A percentile compares a stretch with the other conserved stretches of the same genome.
Evolutionary conservation across 2,888 invertebrate species (phyloP).

Genomic region (Drosophila sordidapex): DNA sequence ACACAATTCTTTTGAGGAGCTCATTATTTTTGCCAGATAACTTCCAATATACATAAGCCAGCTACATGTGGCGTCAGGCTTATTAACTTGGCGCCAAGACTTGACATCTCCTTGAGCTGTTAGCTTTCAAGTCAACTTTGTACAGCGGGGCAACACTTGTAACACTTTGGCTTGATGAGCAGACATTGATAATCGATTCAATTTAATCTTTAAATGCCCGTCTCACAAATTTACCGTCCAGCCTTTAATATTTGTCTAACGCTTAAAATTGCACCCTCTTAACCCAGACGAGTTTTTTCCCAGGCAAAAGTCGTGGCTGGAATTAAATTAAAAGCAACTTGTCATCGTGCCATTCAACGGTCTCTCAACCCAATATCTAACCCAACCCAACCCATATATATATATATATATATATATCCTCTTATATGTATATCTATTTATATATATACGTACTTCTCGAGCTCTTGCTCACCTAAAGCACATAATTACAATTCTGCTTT

Average conservation of each 20-base stretch:
- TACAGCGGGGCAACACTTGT: slow-evolving; percentile 6
- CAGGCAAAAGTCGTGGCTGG: slow-evolving; percentile 35
- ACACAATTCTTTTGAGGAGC: slow-evolving; percentile 66
- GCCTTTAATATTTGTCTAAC: slow-evolving; percentile 10
- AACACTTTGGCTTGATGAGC: slow-evolving; percentile 21
- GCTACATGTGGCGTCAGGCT: background rate
- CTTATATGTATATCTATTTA: slow-evolving; percentile 19
- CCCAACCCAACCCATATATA: slow-evolving; percentile 26
- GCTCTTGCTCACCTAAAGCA: slow-evolving; percentile 73
- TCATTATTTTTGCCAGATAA: slow-evolving; percentile 65
- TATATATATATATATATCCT: slow-evolving; percentile 9
- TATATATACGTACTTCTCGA: slow-evolving; percentile 4
- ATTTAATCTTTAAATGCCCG: slow-evolving; percentile 32
- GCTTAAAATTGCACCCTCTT: slow-evolving; percentile 8
- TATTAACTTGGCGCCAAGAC: background rate
- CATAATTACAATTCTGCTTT: slow-evolving; percentile 80
- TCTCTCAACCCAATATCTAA: slow-evolving; percentile 36
- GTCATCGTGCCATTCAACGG: slow-evolving; percentile 46
- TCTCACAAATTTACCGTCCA: background rate
- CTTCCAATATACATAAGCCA: slow-evolving; percentile 40
- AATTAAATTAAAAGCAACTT: slow-evolving; percentile 46
- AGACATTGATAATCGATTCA: slow-evolving; percentile 33
- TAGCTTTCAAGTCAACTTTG: background rate
- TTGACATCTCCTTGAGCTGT: slow-evolving; percentile 1
- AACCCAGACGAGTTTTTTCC: background rate